Conservation (phyloP, 1,140 invertebrate genomes). For the Anagrus nilaparvatae region DNA sequence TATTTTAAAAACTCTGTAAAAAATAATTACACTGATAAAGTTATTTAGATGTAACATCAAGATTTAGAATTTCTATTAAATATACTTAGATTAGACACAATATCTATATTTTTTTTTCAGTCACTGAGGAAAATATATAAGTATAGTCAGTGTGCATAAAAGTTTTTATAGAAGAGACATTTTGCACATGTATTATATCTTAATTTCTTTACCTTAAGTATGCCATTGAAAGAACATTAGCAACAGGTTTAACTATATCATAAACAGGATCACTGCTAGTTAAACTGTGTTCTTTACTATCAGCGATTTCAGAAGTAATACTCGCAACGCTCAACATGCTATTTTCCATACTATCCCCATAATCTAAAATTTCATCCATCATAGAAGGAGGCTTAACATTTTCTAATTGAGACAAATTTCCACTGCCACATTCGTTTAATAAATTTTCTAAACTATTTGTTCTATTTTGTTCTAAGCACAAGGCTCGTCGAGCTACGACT, state of each 20-base stretch:
- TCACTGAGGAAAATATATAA: too few species aligned
- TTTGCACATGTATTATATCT: too few species aligned
- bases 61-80: too few species aligned
- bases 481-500: conserved; percentile 56
- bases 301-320: conserved; percentile 66
- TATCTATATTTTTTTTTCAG: too few species aligned
- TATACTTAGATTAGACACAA: too few species aligned
- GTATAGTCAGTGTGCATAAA: too few species aligned
- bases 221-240: conserved; percentile 34
- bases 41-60: too few species aligned
- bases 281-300: conserved; percentile 36
- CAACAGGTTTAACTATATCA: conserved; percentile 36
- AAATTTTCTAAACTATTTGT: conserved; percentile 53
- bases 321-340: conserved; percentile 76
- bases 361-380: conserved; percentile 64
- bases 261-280: conserved; percentile 30
- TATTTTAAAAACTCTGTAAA: too few species aligned
- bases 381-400: conserved; percentile 73
- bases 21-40: too few species aligned
- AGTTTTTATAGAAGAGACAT: too few species aligned
- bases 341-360: conserved; percentile 58
- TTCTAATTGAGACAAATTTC: conserved; percentile 51
- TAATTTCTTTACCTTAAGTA: conserved; percentile 28
- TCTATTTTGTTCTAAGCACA: conserved; percentile 47
- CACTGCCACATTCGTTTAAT: conserved; percentile 44